These are phyloP conservation scores for Sclerurus mexicanus DNA, from an alignment of 2,113 vertebrate species.

Conservation along the genomic window DNA sequence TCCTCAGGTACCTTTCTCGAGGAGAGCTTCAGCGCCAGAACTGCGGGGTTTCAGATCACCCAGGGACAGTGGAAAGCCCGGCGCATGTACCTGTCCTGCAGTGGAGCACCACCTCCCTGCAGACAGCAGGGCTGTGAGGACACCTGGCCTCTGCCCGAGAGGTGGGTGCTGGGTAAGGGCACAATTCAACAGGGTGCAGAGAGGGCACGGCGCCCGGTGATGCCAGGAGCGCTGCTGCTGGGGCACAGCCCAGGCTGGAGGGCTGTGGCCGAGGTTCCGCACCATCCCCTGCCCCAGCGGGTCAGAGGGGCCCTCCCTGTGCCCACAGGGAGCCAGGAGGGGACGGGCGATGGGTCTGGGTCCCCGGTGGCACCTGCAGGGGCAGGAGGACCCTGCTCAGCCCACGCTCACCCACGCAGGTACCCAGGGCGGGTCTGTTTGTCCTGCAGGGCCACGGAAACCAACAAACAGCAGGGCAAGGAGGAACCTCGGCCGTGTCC, in stretches of 20 bases:
- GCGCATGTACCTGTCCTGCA: neutral
- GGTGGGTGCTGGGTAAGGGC: neutral
- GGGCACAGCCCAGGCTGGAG: neutral
- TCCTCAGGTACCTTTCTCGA: rapidly evolving
- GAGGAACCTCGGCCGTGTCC: neutral
- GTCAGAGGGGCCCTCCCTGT: neutral
- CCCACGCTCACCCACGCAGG: neutral
- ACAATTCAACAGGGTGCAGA: neutral
- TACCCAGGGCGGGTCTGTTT: slow-evolving; percentile 15
- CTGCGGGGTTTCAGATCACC: neutral
- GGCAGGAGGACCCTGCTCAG: neutral
- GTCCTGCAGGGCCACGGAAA: neutral
- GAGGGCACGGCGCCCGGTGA: neutral
- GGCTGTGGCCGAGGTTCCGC: neutral
- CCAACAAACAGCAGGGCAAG: neutral
- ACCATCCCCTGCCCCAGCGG: neutral
- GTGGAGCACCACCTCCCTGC: rapidly evolving
- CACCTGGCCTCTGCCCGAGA: neutral
- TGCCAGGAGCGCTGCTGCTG: neutral
- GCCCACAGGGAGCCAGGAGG: neutral
- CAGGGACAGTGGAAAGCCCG: neutral
- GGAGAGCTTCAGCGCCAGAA: neutral
- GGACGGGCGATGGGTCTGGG: neutral
- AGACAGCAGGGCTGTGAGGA: neutral
- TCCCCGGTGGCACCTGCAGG: neutral